These are phyloP conservation scores for Drosophila lacertosa DNA, from an alignment of 1,140 invertebrate species.

Conservation along the genomic window DNA sequence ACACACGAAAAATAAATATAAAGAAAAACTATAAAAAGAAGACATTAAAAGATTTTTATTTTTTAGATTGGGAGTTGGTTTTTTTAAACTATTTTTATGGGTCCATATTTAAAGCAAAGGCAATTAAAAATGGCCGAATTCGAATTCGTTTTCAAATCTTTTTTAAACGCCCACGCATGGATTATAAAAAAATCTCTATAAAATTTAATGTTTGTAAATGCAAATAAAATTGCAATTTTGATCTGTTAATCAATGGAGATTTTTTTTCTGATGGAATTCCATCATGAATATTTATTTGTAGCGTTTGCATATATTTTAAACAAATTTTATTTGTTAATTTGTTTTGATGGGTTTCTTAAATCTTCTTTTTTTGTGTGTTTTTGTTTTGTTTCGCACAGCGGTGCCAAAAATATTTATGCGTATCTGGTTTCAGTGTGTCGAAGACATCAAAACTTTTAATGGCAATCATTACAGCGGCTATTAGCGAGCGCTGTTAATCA, in stretches of 20 bases:
- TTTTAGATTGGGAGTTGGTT: not conserved
- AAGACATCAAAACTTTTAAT: conserved; percentile 55
- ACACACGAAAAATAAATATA: conserved; percentile 65
- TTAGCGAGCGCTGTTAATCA: conserved; percentile 51
- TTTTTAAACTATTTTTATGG: too few relatives aligned
- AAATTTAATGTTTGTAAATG: conserved; percentile 46
- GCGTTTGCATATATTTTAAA: not conserved
- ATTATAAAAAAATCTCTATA: conserved; percentile 20
- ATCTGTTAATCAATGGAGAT: conserved; percentile 57
- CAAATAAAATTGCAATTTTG: conserved; percentile 62
- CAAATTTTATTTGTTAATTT: conserved; percentile 58
- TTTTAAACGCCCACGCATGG: not conserved
- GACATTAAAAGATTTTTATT: not conserved
- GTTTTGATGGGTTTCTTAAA: conserved; percentile 60
- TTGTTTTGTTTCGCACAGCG: conserved; percentile 20
- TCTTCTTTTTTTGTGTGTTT: too few relatives aligned
- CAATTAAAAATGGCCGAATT: not conserved
- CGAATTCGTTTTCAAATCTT: not conserved
- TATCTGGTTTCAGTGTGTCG: conserved; percentile 51
- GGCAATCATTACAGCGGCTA: conserved; percentile 44
- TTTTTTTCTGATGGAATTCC: conserved; percentile 53
- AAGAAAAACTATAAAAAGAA: conserved; percentile 32
- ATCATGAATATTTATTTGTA: conserved; percentile 66
- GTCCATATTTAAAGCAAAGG: not conserved
- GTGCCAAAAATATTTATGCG: conserved; percentile 48